A percentile compares a stretch with the other conserved stretches of the same genome.
Evolutionary conservation across 2,113 vertebrate species (phyloP).

Genomic region (Nansenia antarctica): DNA sequence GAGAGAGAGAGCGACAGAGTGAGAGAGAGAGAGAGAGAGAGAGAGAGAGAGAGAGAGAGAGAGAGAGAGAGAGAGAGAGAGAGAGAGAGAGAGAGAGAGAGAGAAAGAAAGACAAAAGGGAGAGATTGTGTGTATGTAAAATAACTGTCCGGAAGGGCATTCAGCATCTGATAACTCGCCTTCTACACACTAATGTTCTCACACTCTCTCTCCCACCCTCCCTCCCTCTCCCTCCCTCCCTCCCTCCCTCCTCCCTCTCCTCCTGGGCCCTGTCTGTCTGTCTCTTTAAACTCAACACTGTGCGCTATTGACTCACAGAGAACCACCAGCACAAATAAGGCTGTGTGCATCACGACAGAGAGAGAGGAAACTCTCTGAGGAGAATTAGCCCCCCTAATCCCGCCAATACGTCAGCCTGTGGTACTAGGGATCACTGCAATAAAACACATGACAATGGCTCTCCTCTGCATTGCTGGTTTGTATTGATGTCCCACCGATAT

Average conservation of each 20-base stretch:
- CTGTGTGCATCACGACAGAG: background rate
- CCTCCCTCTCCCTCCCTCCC: background rate
- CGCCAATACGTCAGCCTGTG: slow-evolving; percentile 19
- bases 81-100: no score
- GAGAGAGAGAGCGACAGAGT: background rate
- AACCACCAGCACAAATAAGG: background rate
- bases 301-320: slow-evolving; percentile 5
- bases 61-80: no score
- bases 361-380: background rate
- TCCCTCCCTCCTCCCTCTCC: background rate
- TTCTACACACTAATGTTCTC: background rate
- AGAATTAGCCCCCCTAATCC: background rate
- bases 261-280: background rate
- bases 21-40: no score
- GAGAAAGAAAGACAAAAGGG: background rate
- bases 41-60: slow-evolving; percentile 2
- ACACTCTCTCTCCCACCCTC: no score
- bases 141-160: background rate
- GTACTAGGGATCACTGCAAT: slow-evolving; percentile 10
- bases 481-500: slow-evolving; percentile 20
- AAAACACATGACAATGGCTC: slow-evolving; percentile 22
- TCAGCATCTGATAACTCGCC: background rate
- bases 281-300: slow-evolving; percentile 11
- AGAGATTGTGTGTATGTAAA: slow-evolving; percentile 3
- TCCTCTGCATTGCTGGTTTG: slow-evolving; percentile 16